These are phyloP conservation scores for Eupithecia dodoneata DNA, from an alignment of 2,888 invertebrate genomes.

Conservation along the genomic window DNA sequence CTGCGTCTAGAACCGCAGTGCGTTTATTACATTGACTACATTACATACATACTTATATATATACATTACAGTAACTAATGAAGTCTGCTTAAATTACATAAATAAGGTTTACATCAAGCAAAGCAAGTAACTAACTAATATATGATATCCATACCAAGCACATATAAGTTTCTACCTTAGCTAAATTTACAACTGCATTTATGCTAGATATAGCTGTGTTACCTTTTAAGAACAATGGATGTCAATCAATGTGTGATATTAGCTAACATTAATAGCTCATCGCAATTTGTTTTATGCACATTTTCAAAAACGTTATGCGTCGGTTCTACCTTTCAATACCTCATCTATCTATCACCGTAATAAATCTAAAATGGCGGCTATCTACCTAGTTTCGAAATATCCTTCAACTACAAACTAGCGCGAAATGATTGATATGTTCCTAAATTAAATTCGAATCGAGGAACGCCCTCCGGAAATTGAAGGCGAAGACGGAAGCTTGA, in stretches of 20 bases:
- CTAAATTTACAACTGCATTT: background rate
- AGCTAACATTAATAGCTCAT: background rate
- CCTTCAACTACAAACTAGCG: conserved; percentile 21
- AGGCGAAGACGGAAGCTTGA: conserved; percentile 69
- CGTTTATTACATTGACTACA: background rate
- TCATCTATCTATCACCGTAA: background rate
- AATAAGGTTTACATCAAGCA: too few relatives aligned
- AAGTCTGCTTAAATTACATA: too few relatives aligned
- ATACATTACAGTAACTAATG: too few relatives aligned
- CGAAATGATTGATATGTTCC: conserved; percentile 50
- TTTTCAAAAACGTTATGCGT: background rate
- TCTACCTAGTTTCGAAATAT: conserved; percentile 1
- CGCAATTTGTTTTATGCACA: background rate
- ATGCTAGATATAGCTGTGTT: background rate
- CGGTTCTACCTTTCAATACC: background rate
- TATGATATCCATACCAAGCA: too few relatives aligned
- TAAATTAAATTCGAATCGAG: conserved; percentile 76
- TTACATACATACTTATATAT: too few relatives aligned
- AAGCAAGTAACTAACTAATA: too few relatives aligned
- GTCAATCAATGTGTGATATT: background rate
- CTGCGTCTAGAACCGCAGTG: background rate
- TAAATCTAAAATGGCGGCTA: conserved; percentile 2
- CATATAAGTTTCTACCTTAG: too few relatives aligned
- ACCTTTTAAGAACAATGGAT: background rate
- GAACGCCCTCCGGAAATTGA: conserved; percentile 76